Conservation (phyloP, 1,140 invertebrate species). For the Chymomyza costata region DNA sequence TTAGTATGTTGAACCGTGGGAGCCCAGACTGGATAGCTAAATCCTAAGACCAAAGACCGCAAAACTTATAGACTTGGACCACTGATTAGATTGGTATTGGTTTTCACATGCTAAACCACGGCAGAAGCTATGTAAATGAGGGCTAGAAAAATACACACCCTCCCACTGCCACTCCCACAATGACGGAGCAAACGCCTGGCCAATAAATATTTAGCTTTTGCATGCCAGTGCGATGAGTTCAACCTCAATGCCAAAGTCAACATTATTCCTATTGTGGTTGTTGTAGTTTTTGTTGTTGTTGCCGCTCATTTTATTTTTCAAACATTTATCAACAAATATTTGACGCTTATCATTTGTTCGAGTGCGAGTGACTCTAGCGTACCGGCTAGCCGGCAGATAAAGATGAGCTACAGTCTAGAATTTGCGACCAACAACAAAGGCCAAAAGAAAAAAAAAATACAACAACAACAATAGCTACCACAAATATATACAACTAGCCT, state of each 20-base stretch:
- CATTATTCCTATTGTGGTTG: constrained; percentile 1
- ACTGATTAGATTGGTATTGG: no score
- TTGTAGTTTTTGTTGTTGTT: constrained; percentile 26
- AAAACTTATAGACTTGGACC: no score
- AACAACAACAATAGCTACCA: constrained; percentile 1
- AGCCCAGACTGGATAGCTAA: constrained; percentile 45
- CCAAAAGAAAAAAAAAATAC: neutral
- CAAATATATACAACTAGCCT: constrained; percentile 1
- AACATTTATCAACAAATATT: constrained; percentile 72
- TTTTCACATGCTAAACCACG: no score
- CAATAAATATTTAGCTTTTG: constrained; percentile 68
- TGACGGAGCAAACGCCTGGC: constrained; percentile 4
- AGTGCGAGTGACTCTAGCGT: constrained; percentile 15
- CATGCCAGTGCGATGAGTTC: constrained; percentile 66
- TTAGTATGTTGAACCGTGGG: constrained; percentile 59
- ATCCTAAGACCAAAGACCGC: no score
- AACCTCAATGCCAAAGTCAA: constrained; percentile 31
- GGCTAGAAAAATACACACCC: no score
- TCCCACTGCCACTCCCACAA: no score
- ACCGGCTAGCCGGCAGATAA: neutral
- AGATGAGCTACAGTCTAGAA: no score
- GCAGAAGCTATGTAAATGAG: no score
- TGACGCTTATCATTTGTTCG: constrained; percentile 63
- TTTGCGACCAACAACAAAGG: no score
- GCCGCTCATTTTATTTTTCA: constrained; percentile 65